phyloP scores from a whole-genome alignment of 2,113 vertebrate genomes.

The Tachysurus vachellii region DNA sequence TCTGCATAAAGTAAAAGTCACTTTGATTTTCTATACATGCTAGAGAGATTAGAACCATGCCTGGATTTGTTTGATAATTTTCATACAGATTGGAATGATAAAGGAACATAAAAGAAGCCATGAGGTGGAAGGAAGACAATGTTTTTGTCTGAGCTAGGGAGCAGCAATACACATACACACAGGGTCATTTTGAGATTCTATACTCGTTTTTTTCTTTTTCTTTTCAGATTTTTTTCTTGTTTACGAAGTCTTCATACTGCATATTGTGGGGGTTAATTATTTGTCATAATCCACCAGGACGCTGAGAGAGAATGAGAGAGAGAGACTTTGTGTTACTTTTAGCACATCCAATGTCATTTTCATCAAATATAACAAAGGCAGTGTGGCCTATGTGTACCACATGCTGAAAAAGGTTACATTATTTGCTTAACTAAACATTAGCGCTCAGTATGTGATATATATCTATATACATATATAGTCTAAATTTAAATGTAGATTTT shows the following conservation, averaged over 20 bases:
- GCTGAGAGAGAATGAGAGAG: conserved; percentile 68
- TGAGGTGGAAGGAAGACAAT: conserved; percentile 23
- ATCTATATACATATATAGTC: background rate
- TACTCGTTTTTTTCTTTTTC: background rate
- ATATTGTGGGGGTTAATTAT: conserved; percentile 76
- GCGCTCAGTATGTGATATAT: background rate
- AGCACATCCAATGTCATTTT: background rate
- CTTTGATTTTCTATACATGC: conserved; percentile 53
- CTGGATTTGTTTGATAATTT: conserved; percentile 28
- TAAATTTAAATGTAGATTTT: too few species aligned
- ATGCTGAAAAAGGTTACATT: background rate
- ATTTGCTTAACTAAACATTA: background rate
- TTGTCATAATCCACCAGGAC: conserved; percentile 96
- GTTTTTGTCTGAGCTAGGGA: conserved; percentile 14
- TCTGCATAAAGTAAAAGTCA: conserved; percentile 31
- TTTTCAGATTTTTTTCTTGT: background rate
- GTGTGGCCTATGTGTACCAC: background rate
- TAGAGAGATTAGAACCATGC: conserved; percentile 49
- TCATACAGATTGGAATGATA: conserved; percentile 12
- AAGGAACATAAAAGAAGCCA: conserved; percentile 14
- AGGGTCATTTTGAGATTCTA: conserved; percentile 22
- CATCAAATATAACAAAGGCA: background rate
- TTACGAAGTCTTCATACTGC: conserved; percentile 52
- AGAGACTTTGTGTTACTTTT: conserved; percentile 10
- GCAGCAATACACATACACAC: conserved; percentile 8